These are phyloP conservation scores for Hemicrepidius hirtus DNA, from an alignment of 2,888 invertebrate genomes.

Conservation along the genomic window DNA sequence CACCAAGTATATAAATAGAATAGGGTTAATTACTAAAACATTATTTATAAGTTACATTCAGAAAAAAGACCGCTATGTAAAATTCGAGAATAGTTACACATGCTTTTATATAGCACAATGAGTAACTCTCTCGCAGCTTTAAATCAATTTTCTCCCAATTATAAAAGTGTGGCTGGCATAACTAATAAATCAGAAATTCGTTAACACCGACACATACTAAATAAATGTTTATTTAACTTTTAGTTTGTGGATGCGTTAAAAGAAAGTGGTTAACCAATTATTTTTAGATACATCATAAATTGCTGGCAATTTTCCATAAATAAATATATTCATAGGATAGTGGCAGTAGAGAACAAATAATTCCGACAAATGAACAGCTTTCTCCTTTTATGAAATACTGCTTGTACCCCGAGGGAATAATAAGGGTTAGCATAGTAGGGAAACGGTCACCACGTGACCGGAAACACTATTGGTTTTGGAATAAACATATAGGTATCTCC, in stretches of 20 bases:
- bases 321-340: background rate
- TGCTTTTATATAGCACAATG: no score
- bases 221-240: background rate
- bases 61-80: no score
- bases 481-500: constrained; percentile 5
- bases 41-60: no score
- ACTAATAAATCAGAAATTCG: no score
- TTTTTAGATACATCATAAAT: background rate
- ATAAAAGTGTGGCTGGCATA: no score
- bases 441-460: constrained; percentile 17
- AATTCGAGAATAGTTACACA: no score
- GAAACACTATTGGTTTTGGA: constrained; percentile 15
- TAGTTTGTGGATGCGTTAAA: background rate
- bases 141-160: no score
- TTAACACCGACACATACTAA: background rate
- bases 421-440: background rate
- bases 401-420: constrained; percentile 12
- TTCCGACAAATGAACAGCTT: background rate
- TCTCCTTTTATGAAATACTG: constrained; percentile 12
- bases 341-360: constrained; percentile 5
- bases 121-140: no score
- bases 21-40: no score
- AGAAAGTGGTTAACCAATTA: background rate
- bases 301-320: background rate
- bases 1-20: no score